A percentile compares a stretch with the other conserved stretches of the same genome.
Conservation (phyloP, 2,797 vertebrate genomes). For the Parauchenoglanis ngamensis region DNA sequence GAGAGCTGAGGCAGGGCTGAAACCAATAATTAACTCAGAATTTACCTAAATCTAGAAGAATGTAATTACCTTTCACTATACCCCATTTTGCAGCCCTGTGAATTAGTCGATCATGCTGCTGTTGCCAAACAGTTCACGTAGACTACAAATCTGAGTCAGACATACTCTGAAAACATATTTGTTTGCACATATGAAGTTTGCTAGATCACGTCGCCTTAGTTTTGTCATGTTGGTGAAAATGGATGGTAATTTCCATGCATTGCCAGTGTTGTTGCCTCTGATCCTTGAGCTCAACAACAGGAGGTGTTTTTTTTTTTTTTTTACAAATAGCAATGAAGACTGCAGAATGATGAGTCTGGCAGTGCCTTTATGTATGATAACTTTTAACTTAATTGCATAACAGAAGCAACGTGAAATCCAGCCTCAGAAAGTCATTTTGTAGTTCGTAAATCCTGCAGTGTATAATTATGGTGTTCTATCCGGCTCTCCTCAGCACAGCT, state of each 20-base stretch:
- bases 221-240: not conserved
- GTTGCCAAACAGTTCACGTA: not conserved
- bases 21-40: conserved; percentile 1
- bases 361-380: not conserved
- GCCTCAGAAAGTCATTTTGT: conserved; percentile 14
- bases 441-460: conserved; percentile 18
- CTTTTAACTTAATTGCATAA: not conserved
- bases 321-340: not conserved
- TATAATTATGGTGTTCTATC: conserved; percentile 38
- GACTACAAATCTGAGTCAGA: not conserved
- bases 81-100: not conserved
- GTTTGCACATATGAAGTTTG: not conserved
- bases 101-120: no score
- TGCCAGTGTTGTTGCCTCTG: not conserved
- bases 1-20: not conserved
- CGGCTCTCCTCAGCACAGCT: conserved; percentile 50
- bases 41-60: not conserved
- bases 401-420: not conserved
- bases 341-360: not conserved
- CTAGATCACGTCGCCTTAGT: not conserved
- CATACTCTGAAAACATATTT: not conserved
- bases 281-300: not conserved
- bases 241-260: not conserved
- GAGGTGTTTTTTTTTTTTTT: not conserved
- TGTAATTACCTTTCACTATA: not conserved